Percentiles rank a stretch among this genome's conserved stretches.
Conservation (phyloP, 1,140 invertebrate species). For the Elymnias hypermnestra region DNA sequence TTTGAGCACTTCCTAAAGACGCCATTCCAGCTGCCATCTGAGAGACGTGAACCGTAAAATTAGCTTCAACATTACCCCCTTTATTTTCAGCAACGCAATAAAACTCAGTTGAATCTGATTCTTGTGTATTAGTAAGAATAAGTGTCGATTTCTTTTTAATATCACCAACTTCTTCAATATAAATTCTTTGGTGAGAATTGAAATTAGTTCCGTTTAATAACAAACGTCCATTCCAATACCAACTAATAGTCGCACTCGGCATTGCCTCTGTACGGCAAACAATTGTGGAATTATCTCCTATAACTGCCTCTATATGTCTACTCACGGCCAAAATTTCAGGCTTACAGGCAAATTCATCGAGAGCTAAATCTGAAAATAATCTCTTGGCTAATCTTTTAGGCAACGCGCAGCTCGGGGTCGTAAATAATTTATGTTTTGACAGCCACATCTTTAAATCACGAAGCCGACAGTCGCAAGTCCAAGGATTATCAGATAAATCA, state of each 20-base stretch:
- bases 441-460: constrained; percentile 90
- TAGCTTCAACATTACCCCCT: constrained; percentile 93
- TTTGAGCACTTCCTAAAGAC: constrained; percentile 88
- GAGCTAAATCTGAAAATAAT: constrained; percentile 83
- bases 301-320: constrained; percentile 84
- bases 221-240: constrained; percentile 90
- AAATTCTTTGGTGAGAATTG: constrained; percentile 87
- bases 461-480: constrained; percentile 92
- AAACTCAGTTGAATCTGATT: constrained; percentile 92
- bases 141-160: constrained; percentile 86
- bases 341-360: constrained; percentile 92
- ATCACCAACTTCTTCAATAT: constrained; percentile 86
- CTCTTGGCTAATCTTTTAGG: constrained; percentile 82
- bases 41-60: constrained; percentile 91
- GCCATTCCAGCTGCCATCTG: constrained; percentile 86
- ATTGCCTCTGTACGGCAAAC: constrained; percentile 87
- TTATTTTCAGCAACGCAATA: constrained; percentile 94
- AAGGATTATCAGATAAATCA: constrained; percentile 93
- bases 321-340: constrained; percentile 87
- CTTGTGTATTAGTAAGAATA: constrained; percentile 90
- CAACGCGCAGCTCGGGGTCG: constrained; percentile 84
- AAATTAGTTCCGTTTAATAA: constrained; percentile 88
- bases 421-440: constrained; percentile 87
- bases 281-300: constrained; percentile 90
- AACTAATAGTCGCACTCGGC: constrained; percentile 88